Conservation (phyloP, 2,797 vertebrate genomes). For the Urocyon cinereoargenteus region DNA sequence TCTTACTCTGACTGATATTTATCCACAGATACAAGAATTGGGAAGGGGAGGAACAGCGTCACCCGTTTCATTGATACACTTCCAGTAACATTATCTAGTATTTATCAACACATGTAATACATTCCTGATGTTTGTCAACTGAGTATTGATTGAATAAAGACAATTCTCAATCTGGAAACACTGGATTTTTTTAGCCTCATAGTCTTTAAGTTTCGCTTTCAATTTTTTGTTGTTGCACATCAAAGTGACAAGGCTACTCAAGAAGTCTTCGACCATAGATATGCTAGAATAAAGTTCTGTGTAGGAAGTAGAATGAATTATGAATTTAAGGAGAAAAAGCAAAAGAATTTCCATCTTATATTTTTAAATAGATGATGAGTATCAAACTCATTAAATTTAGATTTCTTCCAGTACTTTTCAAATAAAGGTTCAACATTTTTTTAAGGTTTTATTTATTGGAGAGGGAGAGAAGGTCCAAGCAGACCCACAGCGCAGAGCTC, state of each 20-base stretch:
- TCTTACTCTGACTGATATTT: not conserved
- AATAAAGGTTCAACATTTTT: not conserved
- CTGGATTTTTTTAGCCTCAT: not conserved
- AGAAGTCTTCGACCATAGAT: not conserved
- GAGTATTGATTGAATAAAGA: not conserved
- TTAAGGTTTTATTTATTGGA: not conserved
- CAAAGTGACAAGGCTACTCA: not conserved
- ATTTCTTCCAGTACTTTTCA: not conserved
- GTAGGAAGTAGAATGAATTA: conserved; percentile 7
- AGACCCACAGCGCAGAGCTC: not conserved
- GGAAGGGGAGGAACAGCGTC: not conserved
- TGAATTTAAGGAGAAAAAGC: not conserved
- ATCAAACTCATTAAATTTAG: not conserved
- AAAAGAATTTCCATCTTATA: not conserved
- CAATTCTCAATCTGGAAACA: not conserved
- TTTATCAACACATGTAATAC: not conserved
- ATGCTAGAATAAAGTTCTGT: conserved; percentile 1
- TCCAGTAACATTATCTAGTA: not conserved
- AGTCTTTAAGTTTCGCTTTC: not conserved
- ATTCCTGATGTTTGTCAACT: not conserved
- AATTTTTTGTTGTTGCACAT: not conserved
- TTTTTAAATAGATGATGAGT: not conserved
- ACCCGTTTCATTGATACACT: not conserved
- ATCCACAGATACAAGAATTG: not conserved
- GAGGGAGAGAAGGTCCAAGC: not conserved